Evolutionary conservation across 1,140 invertebrate species (phyloP), one percentile per base, ranked within the genome.

Genomic region (Bombus vancouverensis): DNA sequence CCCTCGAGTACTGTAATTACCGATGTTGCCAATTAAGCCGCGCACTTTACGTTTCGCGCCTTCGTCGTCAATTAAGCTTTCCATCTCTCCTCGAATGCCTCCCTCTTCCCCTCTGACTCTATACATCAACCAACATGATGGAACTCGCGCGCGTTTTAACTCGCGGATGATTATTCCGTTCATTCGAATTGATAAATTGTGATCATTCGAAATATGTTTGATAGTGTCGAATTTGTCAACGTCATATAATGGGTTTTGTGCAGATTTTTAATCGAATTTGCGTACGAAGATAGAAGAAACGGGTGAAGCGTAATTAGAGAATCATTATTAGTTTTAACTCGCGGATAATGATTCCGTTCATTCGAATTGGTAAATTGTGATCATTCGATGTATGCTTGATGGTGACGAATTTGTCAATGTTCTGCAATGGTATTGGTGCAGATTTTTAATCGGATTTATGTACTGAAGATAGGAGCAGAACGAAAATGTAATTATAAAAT

Each of bases 21-120:
- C 86, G 83, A 91, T 92, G 90, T 91, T 90, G 90, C 87, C 89
- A 92, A 92, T 92, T 92, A 92, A 92, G 88, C 77, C 81, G 88
- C 91, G 88, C 88, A 89, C 88, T 86, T 90, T 91, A 88, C 89
- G 90, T 92, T 88, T 90, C 88, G 79, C 86, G 89, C 88, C 83
- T 83, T 66, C 75, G 47, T 68, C 81, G 88, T 85, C 89, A 85
- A 90, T 90, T 90, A 90, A 88, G 44, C 37, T 73, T 74, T 6
- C 70, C 53, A 39, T 25, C 79, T 53, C 59, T 44, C 22, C 39
- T 5, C 9, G 1, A 8, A 18, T 18, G 25, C 8, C 59, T 62
- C 28, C n/a, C n/a, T 10, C 5, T 25, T 15, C 2, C n/a, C 9
- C 9, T 8, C 1, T 0, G n/a, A 4, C 3, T 73, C 9, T 47